A percentile compares a stretch with the other conserved stretches of the same genome.
Evolutionary conservation across 2,888 invertebrate genomes (phyloP).

Genomic region (Elmis aenea): DNA sequence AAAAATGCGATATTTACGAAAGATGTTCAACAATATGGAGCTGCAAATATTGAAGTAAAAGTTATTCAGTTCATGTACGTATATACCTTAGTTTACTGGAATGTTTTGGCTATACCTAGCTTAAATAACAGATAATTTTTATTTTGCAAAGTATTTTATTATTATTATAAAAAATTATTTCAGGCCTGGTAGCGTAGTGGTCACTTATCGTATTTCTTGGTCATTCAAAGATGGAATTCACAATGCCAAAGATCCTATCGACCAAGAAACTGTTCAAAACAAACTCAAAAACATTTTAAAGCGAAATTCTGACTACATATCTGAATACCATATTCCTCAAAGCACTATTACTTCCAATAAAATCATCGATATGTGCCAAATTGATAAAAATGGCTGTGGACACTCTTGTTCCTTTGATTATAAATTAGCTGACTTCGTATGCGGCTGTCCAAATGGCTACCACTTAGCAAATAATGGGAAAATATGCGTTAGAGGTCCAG

Average conservation of each 20-base stretch:
- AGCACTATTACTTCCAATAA: conserved; percentile 53
- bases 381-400: conserved; percentile 58
- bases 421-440: conserved; percentile 56
- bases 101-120: neutral
- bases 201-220: conserved; percentile 64
- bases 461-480: conserved; percentile 48
- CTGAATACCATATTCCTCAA: conserved; percentile 43
- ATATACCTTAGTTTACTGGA: neutral
- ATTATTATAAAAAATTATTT: conserved; percentile 29
- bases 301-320: conserved; percentile 50
- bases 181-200: conserved; percentile 63
- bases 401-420: conserved; percentile 65
- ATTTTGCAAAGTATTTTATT: too few species aligned
- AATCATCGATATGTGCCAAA: conserved; percentile 62
- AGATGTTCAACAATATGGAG: conserved; percentile 50
- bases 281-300: conserved; percentile 51
- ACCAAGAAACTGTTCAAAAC: conserved; percentile 46
- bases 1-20: conserved; percentile 54
- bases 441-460: conserved; percentile 59
- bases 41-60: conserved; percentile 56
- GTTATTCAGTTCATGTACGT: conserved; percentile 59
- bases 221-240: conserved; percentile 50
- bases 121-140: too few species aligned
- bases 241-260: conserved; percentile 50
- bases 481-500: conserved; percentile 41